Evolutionary conservation across 1,140 invertebrate species (phyloP).

Genomic region (Acyrthosiphon pisum): DNA sequence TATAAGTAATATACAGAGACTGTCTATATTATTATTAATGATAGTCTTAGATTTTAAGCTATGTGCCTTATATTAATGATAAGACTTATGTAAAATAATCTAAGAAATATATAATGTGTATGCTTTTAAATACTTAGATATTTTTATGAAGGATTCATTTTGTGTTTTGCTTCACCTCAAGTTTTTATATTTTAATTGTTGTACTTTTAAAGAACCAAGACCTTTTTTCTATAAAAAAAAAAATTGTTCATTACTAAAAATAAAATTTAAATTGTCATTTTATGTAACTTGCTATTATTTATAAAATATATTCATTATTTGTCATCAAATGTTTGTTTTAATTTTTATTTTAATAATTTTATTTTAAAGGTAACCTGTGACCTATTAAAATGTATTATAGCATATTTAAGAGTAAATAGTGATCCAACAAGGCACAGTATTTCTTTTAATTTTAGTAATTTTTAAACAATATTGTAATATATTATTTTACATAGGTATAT

Average conservation of each 20-base stretch:
- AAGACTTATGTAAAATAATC: not conserved
- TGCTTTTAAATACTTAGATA: not conserved
- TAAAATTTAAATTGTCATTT: not conserved
- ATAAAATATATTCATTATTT: not conserved
- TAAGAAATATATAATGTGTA: not conserved
- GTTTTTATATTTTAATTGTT: not conserved
- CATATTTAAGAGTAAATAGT: not conserved
- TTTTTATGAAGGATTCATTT: not conserved
- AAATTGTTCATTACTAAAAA: not conserved
- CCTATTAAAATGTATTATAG: no score
- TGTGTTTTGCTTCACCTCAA: not conserved
- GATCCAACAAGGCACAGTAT: not conserved
- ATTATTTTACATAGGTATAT: not conserved
- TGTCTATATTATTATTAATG: not conserved
- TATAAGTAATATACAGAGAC: not conserved
- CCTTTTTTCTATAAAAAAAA: not conserved
- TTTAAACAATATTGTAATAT: not conserved
- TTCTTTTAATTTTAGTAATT: not conserved
- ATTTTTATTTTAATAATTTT: not conserved
- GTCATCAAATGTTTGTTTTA: not conserved
- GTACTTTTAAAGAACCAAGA: not conserved
- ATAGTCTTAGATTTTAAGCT: not conserved
- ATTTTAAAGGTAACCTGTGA: not conserved
- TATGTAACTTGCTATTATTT: no score
- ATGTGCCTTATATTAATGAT: slow-evolving; percentile 17